Evolutionary conservation across 2,888 invertebrate genomes (phyloP), one percentile per base, ranked within the genome.

Genomic region (Hyalella azteca): DNA sequence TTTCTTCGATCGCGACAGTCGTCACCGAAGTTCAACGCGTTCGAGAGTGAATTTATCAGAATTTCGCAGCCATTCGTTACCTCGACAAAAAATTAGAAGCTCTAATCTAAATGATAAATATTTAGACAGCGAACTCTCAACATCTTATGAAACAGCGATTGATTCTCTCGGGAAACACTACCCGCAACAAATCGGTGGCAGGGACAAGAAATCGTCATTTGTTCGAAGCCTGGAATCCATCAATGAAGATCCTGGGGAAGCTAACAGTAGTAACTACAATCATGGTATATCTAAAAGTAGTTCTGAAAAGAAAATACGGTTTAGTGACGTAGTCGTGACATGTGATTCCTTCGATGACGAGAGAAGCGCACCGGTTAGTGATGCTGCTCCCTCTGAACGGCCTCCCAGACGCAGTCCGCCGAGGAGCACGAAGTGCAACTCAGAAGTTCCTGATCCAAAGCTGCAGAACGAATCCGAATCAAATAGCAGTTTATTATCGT

Each of bases 51-150:
- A 66, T 2, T 36, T 66, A 19, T 66, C 66, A 66, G 66, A 66
- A 66, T 75, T 75, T 45, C 75, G 75, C 5, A 75, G 75, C 45
- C 40, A 75, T 26, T 75, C 75, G n/a, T 75, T 75, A 26, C 75
- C 75, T 45, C 75, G 75, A 22, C 40, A 66, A 19, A 22, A 32
- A n/a, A n/a, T 39, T 2, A 32, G 41, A 29, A 75, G 45, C 19
- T 15, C n/a, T 13, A 9, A 3, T n/a, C 29, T n/a, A 4, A n/a
- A 22, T 45, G 45, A 75, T 9, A 75, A 75, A 32, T 75, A 75
- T 36, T 13, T 45, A 9, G 75, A 75, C 45, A 45, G 75, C 29
- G 45, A 75, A 26, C 45, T 75, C 5, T 75, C 75, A 26, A 45
- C 75, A 29, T 75, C 75, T 41, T 19, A 29, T 26, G 75, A 75